Evolutionary conservation across 2,113 vertebrate genomes (phyloP), one percentile per base, ranked within the genome.

Genomic region (Caranx melampygus): DNA sequence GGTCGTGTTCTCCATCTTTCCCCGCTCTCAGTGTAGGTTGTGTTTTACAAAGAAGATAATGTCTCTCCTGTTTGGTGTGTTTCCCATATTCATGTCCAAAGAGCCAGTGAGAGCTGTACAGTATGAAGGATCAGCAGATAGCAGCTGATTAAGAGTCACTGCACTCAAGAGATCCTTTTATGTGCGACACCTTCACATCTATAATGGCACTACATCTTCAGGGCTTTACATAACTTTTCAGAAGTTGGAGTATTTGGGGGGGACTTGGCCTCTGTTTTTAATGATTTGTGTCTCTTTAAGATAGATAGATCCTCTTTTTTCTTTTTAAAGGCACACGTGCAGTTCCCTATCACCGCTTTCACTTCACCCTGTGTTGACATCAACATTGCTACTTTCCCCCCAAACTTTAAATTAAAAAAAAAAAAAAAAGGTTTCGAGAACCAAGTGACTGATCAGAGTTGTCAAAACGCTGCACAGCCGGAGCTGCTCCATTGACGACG

Each of bases 391-490:
- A 34, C 58, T 58, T 75, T 49, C 20, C 18, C 18, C 45, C 12
- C 40, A 21, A 33, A 77, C 35, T 65, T 59, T 2, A 0, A 60
- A 72, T 60, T 52, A 7, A 4, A 42, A 42, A 42, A 42, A 52
- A 51, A 69, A 37, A 37, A 37, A 37, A 57, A 51, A 69, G 70
- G 65, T 82, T 78, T 58, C 33, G 16, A 67, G 49, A 81, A 87
- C 34, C 8, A n/a, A 78, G 55, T 31, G 55, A 79, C 51, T 61
- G 64, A 81, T 84, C 58, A 68, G 70, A 58, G 73, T 75, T 79
- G 72, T 85, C 71, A 75, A 70, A 87, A 75, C 51, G 11, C 69
- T 26, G 44, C 66, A 63, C 62, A 71, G 79, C 81, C 69, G 21
- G 7, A 84, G 84, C 83, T 64, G 64, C 77, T 69, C 58, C 72